Evolutionary conservation across 2,797 vertebrate species (phyloP).

Genomic region (Enteromius trimaculatus): DNA sequence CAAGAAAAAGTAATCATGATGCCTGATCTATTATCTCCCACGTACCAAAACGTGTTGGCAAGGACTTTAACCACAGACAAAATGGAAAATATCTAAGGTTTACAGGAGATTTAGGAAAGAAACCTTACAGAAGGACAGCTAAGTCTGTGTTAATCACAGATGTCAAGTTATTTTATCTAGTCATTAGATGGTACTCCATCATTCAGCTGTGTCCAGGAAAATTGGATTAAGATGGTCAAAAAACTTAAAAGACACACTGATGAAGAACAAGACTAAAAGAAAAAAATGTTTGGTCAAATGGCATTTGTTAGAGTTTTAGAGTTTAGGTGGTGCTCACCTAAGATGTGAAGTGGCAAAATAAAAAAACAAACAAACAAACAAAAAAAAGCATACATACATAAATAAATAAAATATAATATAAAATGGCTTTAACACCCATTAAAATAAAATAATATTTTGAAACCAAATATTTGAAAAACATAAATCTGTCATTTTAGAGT

Average conservation of each 20-base stretch:
- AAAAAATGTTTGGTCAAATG: not conserved
- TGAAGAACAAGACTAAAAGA: not conserved
- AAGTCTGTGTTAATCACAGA: not conserved
- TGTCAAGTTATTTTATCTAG: not conserved
- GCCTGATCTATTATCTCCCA: constrained; percentile 26
- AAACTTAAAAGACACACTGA: not conserved
- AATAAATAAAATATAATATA: too few relatives aligned
- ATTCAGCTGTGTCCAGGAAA: constrained; percentile 1
- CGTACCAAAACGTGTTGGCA: not conserved
- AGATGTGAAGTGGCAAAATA: not conserved
- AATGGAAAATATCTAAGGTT: constrained; percentile 7
- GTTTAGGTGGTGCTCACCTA: not conserved
- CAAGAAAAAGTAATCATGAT: constrained; percentile 22
- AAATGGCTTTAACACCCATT: not conserved
- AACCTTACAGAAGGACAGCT: not conserved
- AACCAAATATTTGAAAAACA: not conserved
- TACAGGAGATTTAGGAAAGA: constrained; percentile 11
- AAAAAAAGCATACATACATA: too few relatives aligned
- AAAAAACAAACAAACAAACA: not conserved
- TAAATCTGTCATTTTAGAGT: not conserved
- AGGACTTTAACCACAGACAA: constrained; percentile 2
- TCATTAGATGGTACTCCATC: constrained; percentile 4
- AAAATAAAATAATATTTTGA: not conserved
- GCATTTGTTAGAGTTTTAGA: not conserved
- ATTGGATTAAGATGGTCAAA: not conserved